A percentile compares a stretch with the other conserved stretches of the same genome.
These are phyloP conservation scores for Leucophenga maculata DNA, from an alignment of 2,888 invertebrate genomes.

Conservation along the genomic window DNA sequence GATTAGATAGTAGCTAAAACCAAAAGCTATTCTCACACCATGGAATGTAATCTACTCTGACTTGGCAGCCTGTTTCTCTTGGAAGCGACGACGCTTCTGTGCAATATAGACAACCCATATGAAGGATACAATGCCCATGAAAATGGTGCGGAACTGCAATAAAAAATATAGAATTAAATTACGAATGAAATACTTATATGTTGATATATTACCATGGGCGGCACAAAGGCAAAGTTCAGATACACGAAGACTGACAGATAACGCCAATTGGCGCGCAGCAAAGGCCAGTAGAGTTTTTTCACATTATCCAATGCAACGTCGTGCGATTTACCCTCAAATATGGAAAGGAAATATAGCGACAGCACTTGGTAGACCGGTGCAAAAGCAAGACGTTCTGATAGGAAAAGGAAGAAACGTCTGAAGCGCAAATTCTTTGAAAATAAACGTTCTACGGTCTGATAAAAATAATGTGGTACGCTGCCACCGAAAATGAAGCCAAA, in stretches of 20 bases:
- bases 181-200: background rate
- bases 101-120: conserved; percentile 85
- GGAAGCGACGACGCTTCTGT: conserved; percentile 76
- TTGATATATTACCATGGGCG: conserved; percentile 78
- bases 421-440: conserved; percentile 76
- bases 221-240: conserved; percentile 82
- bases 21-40: background rate
- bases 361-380: conserved; percentile 82
- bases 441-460: conserved; percentile 76
- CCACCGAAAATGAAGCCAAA: conserved; percentile 88
- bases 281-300: conserved; percentile 77
- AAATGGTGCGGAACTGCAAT: conserved; percentile 82
- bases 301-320: conserved; percentile 77
- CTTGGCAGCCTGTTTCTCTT: conserved; percentile 57
- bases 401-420: conserved; percentile 75
- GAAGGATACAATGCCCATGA: conserved; percentile 83
- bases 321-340: conserved; percentile 85
- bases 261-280: conserved; percentile 83
- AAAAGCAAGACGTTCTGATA: conserved; percentile 82
- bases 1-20: background rate
- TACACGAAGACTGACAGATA: conserved; percentile 83
- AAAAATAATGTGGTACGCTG: conserved; percentile 85
- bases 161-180: background rate
- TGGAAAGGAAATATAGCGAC: conserved; percentile 81
- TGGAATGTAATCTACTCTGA: conserved; percentile 36